Base-by-base conservation (phyloP, 2,888 invertebrate species). In the Adineta ricciae region DNA sequence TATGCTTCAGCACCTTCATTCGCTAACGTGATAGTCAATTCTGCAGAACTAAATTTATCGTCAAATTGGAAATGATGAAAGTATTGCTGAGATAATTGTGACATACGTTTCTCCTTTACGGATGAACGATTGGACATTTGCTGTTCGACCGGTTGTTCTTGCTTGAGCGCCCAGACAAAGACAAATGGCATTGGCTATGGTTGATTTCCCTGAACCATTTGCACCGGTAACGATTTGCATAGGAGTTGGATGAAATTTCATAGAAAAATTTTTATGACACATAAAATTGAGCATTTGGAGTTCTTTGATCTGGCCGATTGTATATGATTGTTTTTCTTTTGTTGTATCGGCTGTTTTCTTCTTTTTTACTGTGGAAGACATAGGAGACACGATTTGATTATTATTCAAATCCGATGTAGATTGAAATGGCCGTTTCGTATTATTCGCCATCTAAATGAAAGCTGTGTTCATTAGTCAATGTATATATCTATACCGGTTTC, bases 111-210 rank as follows among this genome's bases (percentile, higher is more conserved):
- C 41, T 8, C 41, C 41, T 7, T 78, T 38, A 24, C 41, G 8
- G 14, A 95, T 93, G 87, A 95, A 94, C 9, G 88, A 87, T 85
- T 90, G 90, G 46, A 91, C 88, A 19, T 90, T 87, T 54, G 85
- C 88, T 36, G 90, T 89, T 84, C 90, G 86, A 86, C 87, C 89
- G 19, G 90, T 90, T 0, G 87, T 87, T 9, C 88, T 88, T 0
- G 96, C 96, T 89, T 93, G 93, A 16, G 94, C 95, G 36, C 97
- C 97, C 21, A 98, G 92, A n/a, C 91, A 92, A 36, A 97, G 92
- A 0, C 96, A 94, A 21, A 92, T 88, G 0, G 95, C 96, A 24
- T 96, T 94, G 86, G 97, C 92, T 88, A 97, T 93, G 7, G 97
- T 97, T 92, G 96, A 97, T 92, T 78, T 41, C 38, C 78, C 78